Evolutionary conservation across 2,797 vertebrate species (phyloP).

Genomic region (Bufotes viridis): DNA sequence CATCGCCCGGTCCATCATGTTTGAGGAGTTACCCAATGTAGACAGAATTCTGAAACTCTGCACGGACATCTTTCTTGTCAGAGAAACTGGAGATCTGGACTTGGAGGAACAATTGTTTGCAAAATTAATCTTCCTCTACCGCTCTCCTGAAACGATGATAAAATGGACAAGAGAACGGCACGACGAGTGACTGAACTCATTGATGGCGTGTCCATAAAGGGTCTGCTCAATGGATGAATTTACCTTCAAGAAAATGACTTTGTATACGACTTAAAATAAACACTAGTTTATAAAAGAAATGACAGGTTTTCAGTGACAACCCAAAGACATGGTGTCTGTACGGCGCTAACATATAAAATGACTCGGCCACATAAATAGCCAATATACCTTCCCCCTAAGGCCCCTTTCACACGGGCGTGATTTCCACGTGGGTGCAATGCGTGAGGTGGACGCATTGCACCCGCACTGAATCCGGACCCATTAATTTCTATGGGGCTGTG

Average conservation of each 20-base stretch:
- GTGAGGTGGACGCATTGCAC: too few relatives aligned
- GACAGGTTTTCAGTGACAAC: background rate
- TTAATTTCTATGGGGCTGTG: too few relatives aligned
- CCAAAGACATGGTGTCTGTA: background rate
- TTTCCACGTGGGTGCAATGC: too few relatives aligned
- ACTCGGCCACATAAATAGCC: background rate
- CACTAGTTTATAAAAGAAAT: background rate
- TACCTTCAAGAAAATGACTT: background rate
- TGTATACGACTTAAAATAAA: background rate
- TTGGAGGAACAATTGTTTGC: slow-evolving; percentile 81
- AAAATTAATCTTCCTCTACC: slow-evolving; percentile 79
- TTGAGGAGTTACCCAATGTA: slow-evolving; percentile 79
- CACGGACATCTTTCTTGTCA: slow-evolving; percentile 79
- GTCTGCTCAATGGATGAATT: background rate
- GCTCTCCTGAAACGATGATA: slow-evolving; percentile 77
- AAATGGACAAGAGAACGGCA: slow-evolving; percentile 74
- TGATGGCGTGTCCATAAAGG: too few relatives aligned
- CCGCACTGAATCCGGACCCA: too few relatives aligned
- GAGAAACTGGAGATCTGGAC: slow-evolving; percentile 80
- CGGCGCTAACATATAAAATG: background rate
- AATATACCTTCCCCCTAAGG: background rate
- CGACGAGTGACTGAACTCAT: slow-evolving; percentile 12
- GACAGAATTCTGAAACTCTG: slow-evolving; percentile 81
- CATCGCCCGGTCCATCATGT: slow-evolving; percentile 82
- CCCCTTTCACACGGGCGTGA: too few relatives aligned